A percentile compares a stretch with the other conserved stretches of the same genome.
These are phyloP conservation scores for Bruchidius siliquastri DNA, from an alignment of 2,888 invertebrate species.

Conservation along the genomic window DNA sequence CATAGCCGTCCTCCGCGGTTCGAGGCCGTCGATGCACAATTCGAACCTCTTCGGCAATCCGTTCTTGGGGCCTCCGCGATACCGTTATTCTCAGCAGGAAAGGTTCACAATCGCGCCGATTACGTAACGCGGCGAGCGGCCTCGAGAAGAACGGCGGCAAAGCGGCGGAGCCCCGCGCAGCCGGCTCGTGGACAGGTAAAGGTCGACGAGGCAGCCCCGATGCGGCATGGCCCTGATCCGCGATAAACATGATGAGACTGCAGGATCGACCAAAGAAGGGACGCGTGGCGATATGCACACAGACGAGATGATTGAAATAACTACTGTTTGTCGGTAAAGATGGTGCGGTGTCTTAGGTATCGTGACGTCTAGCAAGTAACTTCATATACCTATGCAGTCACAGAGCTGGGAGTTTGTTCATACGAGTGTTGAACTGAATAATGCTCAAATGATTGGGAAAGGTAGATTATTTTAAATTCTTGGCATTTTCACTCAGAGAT, in stretches of 20 bases:
- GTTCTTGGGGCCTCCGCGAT: not conserved
- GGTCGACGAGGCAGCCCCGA: not conserved
- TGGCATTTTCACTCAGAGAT: too few species aligned
- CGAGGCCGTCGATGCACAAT: not conserved
- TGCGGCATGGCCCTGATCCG: not conserved
- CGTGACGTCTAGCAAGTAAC: too few species aligned
- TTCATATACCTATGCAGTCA: too few species aligned
- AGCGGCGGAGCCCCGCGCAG: not conserved
- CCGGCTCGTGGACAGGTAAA: not conserved
- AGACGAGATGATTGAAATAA: not conserved
- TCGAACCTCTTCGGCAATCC: not conserved
- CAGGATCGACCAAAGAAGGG: not conserved
- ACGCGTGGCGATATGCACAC: not conserved
- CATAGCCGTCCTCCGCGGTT: not conserved
- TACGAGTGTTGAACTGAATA: too few species aligned
- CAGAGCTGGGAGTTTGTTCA: too few species aligned
- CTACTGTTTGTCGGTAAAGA: too few species aligned
- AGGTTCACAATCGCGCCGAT: not conserved
- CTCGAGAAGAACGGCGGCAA: not conserved
- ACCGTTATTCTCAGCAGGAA: not conserved
- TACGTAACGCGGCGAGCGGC: not conserved
- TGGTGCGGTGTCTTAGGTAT: too few species aligned
- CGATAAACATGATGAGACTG: not conserved
- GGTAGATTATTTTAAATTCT: too few species aligned
- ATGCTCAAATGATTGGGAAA: too few species aligned